Conservation (phyloP, 2,113 vertebrate genomes). For the Polypterus senegalus region DNA sequence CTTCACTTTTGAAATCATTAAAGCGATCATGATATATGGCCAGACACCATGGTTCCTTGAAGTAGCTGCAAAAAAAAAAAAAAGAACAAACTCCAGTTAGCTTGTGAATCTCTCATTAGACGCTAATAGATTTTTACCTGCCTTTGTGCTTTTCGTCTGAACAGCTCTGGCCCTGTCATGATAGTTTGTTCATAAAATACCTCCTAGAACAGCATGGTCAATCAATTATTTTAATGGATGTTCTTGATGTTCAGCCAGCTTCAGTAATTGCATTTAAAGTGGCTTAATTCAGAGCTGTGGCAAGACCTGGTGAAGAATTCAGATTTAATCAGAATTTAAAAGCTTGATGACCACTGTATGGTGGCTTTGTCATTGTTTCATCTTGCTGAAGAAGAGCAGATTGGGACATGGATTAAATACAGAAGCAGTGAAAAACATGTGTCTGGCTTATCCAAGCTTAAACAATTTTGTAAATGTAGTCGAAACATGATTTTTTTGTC, state of each 20-base stretch:
- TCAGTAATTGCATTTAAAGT: constrained; percentile 86
- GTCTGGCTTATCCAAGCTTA: constrained; percentile 37
- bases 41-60: constrained; percentile 72
- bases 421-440: constrained; percentile 70
- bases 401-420: constrained; percentile 76
- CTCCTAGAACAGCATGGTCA: constrained; percentile 68
- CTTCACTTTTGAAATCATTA: constrained; percentile 75
- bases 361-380: constrained; percentile 71
- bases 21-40: constrained; percentile 83
- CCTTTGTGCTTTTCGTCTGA: constrained; percentile 59
- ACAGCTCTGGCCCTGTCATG: constrained; percentile 58
- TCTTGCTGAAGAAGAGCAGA: constrained; percentile 65
- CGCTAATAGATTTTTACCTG: constrained; percentile 65
- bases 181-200: constrained; percentile 76
- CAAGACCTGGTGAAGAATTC: constrained; percentile 82
- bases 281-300: constrained; percentile 82
- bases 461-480: not conserved
- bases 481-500: too few species aligned
- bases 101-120: constrained; percentile 54
- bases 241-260: constrained; percentile 78
- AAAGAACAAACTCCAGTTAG: constrained; percentile 40
- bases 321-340: constrained; percentile 91
- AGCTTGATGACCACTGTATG: constrained; percentile 73
- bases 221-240: constrained; percentile 95
- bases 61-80: constrained; percentile 64